A percentile compares a stretch with the other conserved stretches of the same genome.
Evolutionary conservation across 92 coral and sea anemone species (phyloP).

Genomic region (Porites lobata): DNA sequence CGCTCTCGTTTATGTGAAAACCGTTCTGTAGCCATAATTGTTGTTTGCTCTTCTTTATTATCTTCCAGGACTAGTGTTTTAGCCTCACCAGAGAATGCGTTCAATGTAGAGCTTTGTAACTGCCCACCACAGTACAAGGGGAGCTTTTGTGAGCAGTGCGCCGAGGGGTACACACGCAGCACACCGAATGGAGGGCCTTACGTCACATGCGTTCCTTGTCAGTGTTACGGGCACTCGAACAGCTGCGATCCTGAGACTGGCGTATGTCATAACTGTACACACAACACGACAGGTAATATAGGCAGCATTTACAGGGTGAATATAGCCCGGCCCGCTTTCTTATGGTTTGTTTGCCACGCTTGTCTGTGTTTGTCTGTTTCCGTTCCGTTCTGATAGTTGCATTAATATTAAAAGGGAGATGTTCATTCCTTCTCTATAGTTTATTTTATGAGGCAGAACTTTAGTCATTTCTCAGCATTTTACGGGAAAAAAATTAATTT

Average conservation of each 20-base stretch:
- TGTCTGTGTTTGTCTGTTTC: too few species aligned
- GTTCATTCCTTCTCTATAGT: too few species aligned
- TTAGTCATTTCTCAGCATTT: too few species aligned
- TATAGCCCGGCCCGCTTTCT: too few species aligned
- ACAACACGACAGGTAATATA: slow-evolving; percentile 91
- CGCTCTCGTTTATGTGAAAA: too few species aligned
- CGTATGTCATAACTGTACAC: slow-evolving; percentile 84
- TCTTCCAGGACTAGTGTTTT: slow-evolving; percentile 19
- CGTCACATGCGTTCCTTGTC: slow-evolving; percentile 82
- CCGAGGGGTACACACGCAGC: slow-evolving; percentile 86
- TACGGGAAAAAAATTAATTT: too few species aligned
- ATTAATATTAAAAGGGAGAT: too few species aligned
- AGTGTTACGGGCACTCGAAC: slow-evolving; percentile 81
- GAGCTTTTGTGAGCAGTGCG: slow-evolving; percentile 94
- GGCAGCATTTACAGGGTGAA: not conserved
- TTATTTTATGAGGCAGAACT: too few species aligned
- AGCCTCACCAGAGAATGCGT: slow-evolving; percentile 12
- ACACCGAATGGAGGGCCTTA: slow-evolving; percentile 93
- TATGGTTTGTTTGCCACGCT: too few species aligned
- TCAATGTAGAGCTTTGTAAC: slow-evolving; percentile 84
- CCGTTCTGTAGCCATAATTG: too few species aligned
- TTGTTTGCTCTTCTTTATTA: not conserved
- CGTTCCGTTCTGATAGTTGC: too few species aligned
- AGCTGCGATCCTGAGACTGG: slow-evolving; percentile 92
- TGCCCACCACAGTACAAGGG: slow-evolving; percentile 90